Conservation (phyloP, 2,797 vertebrate genomes). For the Liasis olivaceus region DNA sequence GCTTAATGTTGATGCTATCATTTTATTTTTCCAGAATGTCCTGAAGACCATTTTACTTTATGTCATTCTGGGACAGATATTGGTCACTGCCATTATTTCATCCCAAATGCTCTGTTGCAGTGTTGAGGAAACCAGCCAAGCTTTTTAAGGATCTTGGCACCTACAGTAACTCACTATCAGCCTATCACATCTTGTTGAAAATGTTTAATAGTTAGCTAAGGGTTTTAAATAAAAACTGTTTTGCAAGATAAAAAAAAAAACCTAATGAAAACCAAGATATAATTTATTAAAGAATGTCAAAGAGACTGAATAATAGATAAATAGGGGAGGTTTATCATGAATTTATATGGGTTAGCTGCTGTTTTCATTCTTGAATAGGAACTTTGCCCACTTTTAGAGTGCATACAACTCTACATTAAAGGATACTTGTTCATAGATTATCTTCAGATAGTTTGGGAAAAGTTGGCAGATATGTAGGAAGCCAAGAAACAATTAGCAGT, state of each 20-base stretch:
- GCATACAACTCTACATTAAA: not conserved
- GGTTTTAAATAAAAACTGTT: not conserved
- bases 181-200: not conserved
- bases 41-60: not conserved
- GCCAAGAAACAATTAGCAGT: slow-evolving; percentile 24
- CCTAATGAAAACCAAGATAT: not conserved
- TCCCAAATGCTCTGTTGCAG: not conserved
- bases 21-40: not conserved
- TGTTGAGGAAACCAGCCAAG: not conserved
- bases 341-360: not conserved
- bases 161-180: not conserved
- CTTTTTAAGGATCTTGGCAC: not conserved
- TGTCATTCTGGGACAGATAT: not conserved
- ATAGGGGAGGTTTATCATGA: not conserved
- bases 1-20: not conserved
- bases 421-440: slow-evolving; percentile 3
- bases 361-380: not conserved
- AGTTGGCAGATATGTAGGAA: slow-evolving; percentile 4
- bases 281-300: not conserved
- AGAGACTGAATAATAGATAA: not conserved
- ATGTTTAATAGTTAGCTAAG: not conserved
- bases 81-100: not conserved
- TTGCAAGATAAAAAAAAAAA: not conserved
- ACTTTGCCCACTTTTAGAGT: not conserved
- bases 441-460: not conserved